Percentiles rank a stretch among this genome's conserved stretches.
phyloP scores from a whole-genome alignment of 1,140 invertebrate species.

The Trichonephila clavipes region DNA sequence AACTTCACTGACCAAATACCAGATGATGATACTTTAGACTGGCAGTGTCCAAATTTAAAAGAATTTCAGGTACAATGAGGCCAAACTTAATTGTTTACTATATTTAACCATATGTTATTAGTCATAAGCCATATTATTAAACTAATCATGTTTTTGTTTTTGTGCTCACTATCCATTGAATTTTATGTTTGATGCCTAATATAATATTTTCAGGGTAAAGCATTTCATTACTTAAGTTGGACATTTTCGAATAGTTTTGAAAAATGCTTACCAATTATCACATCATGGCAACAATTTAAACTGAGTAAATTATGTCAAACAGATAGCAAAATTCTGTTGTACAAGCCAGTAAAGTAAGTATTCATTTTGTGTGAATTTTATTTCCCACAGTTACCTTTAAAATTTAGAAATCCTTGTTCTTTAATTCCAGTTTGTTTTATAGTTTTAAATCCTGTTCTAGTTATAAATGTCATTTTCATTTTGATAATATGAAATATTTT shows the following conservation, averaged over 20 bases:
- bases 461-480: neutral
- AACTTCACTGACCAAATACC: slow-evolving; percentile 44
- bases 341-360: slow-evolving; percentile 18
- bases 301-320: neutral
- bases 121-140: neutral
- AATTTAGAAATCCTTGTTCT: neutral
- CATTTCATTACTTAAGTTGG: slow-evolving; percentile 83
- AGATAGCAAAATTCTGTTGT: neutral
- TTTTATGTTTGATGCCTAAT: too few relatives aligned
- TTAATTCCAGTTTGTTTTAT: neutral
- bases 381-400: neutral
- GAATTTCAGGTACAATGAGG: slow-evolving; percentile 20
- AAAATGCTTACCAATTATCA: slow-evolving; percentile 89
- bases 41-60: slow-evolving; percentile 45
- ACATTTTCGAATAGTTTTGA: slow-evolving; percentile 88
- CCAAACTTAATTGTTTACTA: neutral
- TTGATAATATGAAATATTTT: too few relatives aligned
- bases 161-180: too few relatives aligned
- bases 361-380: neutral
- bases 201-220: slow-evolving; percentile 12
- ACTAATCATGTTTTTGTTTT: neutral
- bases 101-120: neutral
- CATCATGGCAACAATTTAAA: slow-evolving; percentile 84
- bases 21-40: neutral
- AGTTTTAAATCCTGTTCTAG: neutral